Conservation (phyloP, 2,888 invertebrate species). For the Limnephilus rhombicus region DNA sequence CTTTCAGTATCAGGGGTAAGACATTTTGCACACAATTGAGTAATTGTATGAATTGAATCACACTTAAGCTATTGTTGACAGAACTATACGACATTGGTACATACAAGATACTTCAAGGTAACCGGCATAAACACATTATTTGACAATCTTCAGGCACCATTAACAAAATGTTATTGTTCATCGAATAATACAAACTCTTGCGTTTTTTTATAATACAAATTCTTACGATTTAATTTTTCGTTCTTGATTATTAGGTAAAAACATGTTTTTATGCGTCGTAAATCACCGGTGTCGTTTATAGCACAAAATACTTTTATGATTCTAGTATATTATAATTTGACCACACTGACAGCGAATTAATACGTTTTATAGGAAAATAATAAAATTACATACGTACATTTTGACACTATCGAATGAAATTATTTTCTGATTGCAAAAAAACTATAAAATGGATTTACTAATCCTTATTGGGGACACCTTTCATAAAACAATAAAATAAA, state of each 20-base stretch:
- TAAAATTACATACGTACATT: not conserved
- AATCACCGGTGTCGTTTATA: not conserved
- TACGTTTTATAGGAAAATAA: not conserved
- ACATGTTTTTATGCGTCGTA: not conserved
- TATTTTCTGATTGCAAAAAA: not conserved
- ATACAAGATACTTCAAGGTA: constrained; percentile 5
- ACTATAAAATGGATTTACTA: not conserved
- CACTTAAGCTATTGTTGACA: not conserved
- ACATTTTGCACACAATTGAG: too few relatives aligned
- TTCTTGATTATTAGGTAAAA: not conserved
- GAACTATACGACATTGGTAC: not conserved
- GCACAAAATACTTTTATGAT: not conserved
- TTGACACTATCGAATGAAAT: not conserved
- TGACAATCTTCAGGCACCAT: constrained; percentile 16
- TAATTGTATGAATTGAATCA: not conserved
- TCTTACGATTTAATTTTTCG: constrained; percentile 15
- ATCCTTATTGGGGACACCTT: not conserved
- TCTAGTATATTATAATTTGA: not conserved
- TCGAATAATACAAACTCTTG: not conserved
- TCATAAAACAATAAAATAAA: not conserved
- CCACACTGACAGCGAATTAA: not conserved
- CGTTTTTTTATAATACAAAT: not conserved
- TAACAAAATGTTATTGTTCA: constrained; percentile 20
- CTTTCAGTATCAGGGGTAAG: too few relatives aligned
- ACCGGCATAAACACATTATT: not conserved